Evolutionary conservation across 2,888 invertebrate species (phyloP).

Genomic region (Clistopyga incitator): DNA sequence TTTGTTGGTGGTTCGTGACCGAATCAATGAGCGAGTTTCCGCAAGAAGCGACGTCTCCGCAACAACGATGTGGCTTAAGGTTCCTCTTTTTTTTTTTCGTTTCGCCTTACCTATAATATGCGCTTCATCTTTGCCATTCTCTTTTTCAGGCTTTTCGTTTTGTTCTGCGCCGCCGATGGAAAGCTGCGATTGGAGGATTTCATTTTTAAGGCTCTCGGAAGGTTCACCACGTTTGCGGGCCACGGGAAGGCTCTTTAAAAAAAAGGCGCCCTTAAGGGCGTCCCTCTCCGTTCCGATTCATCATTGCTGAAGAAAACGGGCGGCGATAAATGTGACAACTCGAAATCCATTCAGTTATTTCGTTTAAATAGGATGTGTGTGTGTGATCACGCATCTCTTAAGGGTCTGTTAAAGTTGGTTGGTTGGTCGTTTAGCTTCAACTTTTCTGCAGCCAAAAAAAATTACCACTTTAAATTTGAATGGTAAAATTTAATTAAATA

Average conservation of each 20-base stretch:
- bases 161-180: not conserved
- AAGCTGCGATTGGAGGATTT: not conserved
- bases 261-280: too few species aligned
- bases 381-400: constrained; percentile 76
- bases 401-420: constrained; percentile 52
- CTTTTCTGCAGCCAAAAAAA: not conserved
- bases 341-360: constrained; percentile 72
- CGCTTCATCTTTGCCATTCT: constrained; percentile 32
- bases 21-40: constrained; percentile 76
- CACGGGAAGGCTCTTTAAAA: too few species aligned
- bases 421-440: too few species aligned
- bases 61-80: constrained; percentile 79
- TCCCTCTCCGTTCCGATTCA: constrained; percentile 69
- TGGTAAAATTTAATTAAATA: too few species aligned
- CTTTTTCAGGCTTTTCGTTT: constrained; percentile 2
- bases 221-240: not conserved
- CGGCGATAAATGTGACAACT: constrained; percentile 35
- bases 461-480: too few species aligned
- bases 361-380: constrained; percentile 61
- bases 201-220: not conserved
- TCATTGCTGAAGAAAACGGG: constrained; percentile 61
- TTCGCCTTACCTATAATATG: constrained; percentile 57
- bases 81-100: constrained; percentile 34
- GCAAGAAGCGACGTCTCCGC: constrained; percentile 76
- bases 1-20: constrained; percentile 77